Evolutionary conservation across 2,113 vertebrate species (phyloP).

Genomic region (Prunella fulvescens): DNA sequence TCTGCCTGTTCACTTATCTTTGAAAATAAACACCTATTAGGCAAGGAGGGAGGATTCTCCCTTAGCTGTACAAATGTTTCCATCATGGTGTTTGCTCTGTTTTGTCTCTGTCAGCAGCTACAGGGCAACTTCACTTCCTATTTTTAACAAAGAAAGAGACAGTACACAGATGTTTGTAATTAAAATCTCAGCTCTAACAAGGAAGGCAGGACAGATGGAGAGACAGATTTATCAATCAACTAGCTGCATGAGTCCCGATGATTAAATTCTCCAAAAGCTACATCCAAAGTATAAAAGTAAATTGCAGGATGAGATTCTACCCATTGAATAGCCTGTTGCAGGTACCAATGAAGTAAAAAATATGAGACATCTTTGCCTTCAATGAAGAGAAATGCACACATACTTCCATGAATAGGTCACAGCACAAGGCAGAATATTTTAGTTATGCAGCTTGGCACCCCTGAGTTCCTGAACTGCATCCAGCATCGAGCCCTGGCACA

Average conservation of each 20-base stretch:
- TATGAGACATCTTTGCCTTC: not conserved
- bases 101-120: not conserved
- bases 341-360: not conserved
- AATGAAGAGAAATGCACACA: not conserved
- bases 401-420: not conserved
- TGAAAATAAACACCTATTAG: not conserved
- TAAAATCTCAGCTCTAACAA: constrained; percentile 43
- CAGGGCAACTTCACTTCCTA: not conserved
- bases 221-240: constrained; percentile 30
- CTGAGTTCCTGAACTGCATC: not conserved
- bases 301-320: not conserved
- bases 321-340: not conserved
- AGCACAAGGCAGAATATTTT: not conserved
- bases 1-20: not conserved
- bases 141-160: constrained; percentile 21
- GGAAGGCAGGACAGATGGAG: constrained; percentile 48
- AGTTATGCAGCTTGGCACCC: not conserved
- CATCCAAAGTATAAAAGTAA: not conserved
- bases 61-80: not conserved
- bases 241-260: not conserved
- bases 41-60: not conserved
- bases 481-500: not conserved
- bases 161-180: constrained; percentile 53
- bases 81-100: not conserved
- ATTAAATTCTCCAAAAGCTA: constrained; percentile 15